Conservation (phyloP, 2,113 vertebrate genomes). For the Anseranas semipalmata region DNA sequence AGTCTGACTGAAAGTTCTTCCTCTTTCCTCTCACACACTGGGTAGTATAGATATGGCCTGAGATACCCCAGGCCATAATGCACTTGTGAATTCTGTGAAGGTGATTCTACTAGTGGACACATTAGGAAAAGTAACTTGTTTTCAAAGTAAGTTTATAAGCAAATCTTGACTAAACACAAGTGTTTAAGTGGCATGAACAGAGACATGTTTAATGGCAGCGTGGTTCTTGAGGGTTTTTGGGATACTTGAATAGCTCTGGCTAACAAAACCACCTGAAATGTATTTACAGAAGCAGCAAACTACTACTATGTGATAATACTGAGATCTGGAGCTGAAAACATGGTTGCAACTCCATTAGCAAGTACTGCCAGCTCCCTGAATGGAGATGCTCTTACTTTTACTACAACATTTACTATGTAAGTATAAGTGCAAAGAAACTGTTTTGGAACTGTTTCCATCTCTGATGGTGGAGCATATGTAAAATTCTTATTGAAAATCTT, state of each 20-base stretch:
- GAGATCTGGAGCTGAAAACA: constrained; percentile 88
- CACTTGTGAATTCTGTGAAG: not conserved
- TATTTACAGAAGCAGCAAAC: constrained; percentile 85
- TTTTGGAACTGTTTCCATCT: not conserved
- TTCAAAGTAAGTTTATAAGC: not conserved
- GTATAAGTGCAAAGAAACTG: constrained; percentile 69
- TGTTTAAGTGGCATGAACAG: not conserved
- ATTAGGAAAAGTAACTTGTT: not conserved
- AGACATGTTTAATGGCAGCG: not conserved
- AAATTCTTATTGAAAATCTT: not conserved
- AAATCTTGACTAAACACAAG: not conserved
- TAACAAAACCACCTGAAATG: not conserved
- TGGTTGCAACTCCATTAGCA: constrained; percentile 88
- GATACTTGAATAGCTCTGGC: not conserved
- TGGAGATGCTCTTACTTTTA: constrained; percentile 91
- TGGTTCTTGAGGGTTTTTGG: not conserved
- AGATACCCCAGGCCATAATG: not conserved
- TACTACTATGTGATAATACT: constrained; percentile 92
- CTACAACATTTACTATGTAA: constrained; percentile 90
- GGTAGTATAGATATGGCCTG: not conserved
- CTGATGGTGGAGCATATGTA: not conserved
- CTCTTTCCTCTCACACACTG: not conserved
- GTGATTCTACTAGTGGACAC: not conserved
- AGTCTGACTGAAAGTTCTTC: not conserved
- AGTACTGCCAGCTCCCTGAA: constrained; percentile 85